Conservation (phyloP, 2,113 vertebrate species). For the Vicugna pacos region DNA sequence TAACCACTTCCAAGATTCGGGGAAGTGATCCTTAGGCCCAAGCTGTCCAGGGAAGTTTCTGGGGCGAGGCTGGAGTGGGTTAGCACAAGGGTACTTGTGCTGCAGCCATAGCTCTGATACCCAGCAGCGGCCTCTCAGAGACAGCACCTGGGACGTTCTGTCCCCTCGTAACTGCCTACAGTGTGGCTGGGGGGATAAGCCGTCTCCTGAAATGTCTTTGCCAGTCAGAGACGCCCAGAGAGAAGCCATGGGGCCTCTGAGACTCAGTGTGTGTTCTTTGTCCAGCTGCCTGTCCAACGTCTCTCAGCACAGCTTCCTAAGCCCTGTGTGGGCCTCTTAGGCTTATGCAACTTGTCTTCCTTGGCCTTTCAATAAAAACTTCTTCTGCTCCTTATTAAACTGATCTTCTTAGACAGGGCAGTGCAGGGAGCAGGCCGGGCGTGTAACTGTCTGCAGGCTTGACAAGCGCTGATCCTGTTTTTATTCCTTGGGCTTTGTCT, state of each 20-base stretch:
- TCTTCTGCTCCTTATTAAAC: conserved; percentile 36
- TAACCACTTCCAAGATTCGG: background rate
- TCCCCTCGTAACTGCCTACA: background rate
- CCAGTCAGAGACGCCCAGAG: background rate
- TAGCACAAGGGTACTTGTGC: background rate
- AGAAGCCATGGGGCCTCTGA: background rate
- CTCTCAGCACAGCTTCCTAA: background rate
- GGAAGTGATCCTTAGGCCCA: background rate
- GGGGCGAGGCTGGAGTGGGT: background rate
- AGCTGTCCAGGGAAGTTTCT: background rate
- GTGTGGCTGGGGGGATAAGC: background rate
- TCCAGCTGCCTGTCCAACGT: background rate
- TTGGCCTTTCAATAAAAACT: conserved; percentile 47
- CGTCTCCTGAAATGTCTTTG: background rate
- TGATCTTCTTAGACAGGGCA: background rate
- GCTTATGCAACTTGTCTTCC: background rate
- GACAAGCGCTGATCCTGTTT: conserved; percentile 65
- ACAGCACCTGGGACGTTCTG: background rate
- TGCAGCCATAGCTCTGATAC: background rate
- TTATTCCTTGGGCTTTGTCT: conserved; percentile 58
- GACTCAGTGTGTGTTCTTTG: background rate
- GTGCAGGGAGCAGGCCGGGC: background rate
- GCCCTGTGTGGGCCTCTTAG: background rate
- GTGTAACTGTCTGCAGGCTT: conserved; percentile 46
- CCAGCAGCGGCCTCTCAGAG: background rate